phyloP scores from a whole-genome alignment of 1,140 invertebrate genomes.

The Lepidotrigona ventralis region DNA sequence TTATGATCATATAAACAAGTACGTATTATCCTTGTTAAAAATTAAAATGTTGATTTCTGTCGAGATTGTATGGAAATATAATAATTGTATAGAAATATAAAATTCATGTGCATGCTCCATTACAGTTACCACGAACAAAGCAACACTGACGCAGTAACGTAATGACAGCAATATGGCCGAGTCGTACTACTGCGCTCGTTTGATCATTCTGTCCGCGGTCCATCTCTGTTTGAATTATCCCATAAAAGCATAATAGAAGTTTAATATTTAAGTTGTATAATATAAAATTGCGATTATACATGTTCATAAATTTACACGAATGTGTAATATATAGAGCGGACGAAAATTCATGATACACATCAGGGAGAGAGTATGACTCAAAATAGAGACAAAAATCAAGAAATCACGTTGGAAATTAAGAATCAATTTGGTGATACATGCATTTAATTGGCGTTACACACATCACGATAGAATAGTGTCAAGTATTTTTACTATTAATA shows the following conservation, averaged over 20 bases:
- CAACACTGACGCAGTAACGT: neutral
- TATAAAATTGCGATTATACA: no score
- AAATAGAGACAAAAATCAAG: no score
- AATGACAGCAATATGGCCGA: neutral
- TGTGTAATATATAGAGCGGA: no score
- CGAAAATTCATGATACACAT: no score
- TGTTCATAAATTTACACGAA: no score
- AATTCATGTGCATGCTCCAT: neutral
- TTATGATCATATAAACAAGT: no score
- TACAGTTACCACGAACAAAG: neutral
- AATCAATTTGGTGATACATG: no score
- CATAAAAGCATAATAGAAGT: neutral
- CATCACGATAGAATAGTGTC: no score
- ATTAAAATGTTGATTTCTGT: neutral
- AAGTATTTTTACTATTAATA: no score
- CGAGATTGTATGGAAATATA: neutral
- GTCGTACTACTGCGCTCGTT: neutral
- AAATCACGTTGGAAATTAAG: no score
- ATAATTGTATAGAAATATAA: neutral
- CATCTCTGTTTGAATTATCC: neutral
- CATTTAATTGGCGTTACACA: no score
- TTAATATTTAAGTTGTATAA: neutral
- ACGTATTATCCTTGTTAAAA: neutral
- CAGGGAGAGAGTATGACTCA: no score
- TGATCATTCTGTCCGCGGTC: neutral